Evolutionary conservation across 2,888 invertebrate genomes (phyloP).

Genomic region (Lepidochrysops patricia): DNA sequence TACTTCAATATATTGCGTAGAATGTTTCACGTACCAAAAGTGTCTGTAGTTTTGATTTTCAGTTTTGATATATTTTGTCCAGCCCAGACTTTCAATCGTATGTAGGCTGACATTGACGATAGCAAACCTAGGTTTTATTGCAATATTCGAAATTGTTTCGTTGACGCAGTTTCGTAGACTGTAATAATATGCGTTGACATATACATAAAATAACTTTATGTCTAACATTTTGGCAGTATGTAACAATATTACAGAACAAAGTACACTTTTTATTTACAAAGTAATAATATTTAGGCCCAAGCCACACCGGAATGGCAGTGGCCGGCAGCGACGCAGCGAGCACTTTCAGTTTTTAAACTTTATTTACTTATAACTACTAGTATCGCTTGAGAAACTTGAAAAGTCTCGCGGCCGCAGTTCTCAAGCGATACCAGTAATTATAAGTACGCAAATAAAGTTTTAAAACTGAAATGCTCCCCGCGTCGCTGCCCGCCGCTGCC

Average conservation of each 20-base stretch:
- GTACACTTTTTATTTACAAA: background rate
- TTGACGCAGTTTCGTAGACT: constrained; percentile 8
- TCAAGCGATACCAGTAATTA: too few relatives aligned
- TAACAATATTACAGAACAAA: background rate
- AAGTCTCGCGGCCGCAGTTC: too few relatives aligned
- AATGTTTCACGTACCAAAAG: constrained; percentile 10
- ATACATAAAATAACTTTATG: constrained; percentile 5
- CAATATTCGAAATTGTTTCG: constrained; percentile 10
- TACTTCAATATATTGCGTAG: background rate
- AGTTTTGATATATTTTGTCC: background rate
- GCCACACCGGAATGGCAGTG: too few relatives aligned
- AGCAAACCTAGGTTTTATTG: constrained; percentile 5
- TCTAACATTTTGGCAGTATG: background rate
- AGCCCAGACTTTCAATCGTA: constrained; percentile 5
- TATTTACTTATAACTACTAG: too few relatives aligned
- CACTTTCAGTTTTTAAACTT: too few relatives aligned
- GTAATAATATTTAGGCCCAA: too few relatives aligned
- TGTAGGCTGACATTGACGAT: constrained; percentile 10
- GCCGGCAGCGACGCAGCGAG: too few relatives aligned
- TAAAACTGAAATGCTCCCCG: too few relatives aligned
- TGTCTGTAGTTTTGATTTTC: constrained; percentile 3
- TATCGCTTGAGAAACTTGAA: too few relatives aligned
- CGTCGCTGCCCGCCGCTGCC: too few relatives aligned
- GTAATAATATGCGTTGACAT: constrained; percentile 11
- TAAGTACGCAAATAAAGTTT: too few relatives aligned